Conservation (phyloP, 2,113 vertebrate species). For the Nannobrachium achirus region DNA sequence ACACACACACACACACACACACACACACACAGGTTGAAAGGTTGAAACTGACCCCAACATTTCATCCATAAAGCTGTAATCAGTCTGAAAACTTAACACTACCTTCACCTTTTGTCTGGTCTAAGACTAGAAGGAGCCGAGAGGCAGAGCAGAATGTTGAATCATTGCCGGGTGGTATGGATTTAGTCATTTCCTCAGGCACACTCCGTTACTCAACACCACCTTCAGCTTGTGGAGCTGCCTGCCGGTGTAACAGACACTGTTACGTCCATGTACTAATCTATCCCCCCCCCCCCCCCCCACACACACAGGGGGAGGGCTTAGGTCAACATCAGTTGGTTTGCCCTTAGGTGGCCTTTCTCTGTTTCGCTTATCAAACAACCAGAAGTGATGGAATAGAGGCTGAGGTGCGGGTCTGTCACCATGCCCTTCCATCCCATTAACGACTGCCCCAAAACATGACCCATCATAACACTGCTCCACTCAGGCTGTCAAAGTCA, state of each 20-base stretch:
- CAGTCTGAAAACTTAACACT: slow-evolving; percentile 37
- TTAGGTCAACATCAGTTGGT: slow-evolving; percentile 43
- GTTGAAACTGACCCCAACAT: slow-evolving; percentile 21
- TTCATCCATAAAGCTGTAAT: slow-evolving; percentile 47
- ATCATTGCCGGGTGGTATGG: slow-evolving; percentile 26
- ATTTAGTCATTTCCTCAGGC: slow-evolving; percentile 43
- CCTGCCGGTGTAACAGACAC: slow-evolving; percentile 20
- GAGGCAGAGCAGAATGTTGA: slow-evolving; percentile 20
- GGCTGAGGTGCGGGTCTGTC: slow-evolving; percentile 38
- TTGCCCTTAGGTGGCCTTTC: slow-evolving; percentile 3
- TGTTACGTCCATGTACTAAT: slow-evolving; percentile 43
- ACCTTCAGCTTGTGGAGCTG: slow-evolving; percentile 14
- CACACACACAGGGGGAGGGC: slow-evolving; percentile 29
- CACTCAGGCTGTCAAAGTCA: too few relatives aligned
- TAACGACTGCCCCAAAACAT: slow-evolving; percentile 31
- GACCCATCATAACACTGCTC: not conserved
- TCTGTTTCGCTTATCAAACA: slow-evolving; percentile 45
- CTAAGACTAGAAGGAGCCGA: not conserved
- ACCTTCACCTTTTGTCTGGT: slow-evolving; percentile 4
- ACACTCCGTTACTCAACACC: slow-evolving; percentile 39
- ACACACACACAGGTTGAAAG: slow-evolving; percentile 5
- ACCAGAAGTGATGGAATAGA: slow-evolving; percentile 31
- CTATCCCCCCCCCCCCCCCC: slow-evolving; percentile 30
- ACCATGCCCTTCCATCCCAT: slow-evolving; percentile 7
- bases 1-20: too few relatives aligned